A percentile compares a stretch with the other conserved stretches of the same genome.
These are phyloP conservation scores for Drosophila neonasuta DNA, from an alignment of 2,888 invertebrate species.

Conservation along the genomic window DNA sequence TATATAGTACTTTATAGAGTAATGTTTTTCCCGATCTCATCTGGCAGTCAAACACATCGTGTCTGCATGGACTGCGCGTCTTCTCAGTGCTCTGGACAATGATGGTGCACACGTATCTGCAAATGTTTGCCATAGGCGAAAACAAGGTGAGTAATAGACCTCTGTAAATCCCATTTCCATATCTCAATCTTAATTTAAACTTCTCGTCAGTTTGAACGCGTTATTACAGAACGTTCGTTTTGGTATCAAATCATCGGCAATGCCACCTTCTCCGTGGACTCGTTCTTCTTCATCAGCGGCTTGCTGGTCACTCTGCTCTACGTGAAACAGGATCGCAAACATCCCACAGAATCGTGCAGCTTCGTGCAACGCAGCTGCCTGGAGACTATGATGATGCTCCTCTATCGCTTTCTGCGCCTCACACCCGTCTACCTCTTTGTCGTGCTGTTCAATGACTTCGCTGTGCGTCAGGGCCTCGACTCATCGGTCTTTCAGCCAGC, in stretches of 20 bases:
- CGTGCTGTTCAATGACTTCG: constrained; percentile 88
- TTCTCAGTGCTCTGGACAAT: constrained; percentile 92
- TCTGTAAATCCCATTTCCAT: no score
- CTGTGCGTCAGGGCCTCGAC: constrained; percentile 87
- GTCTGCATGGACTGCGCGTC: constrained; percentile 90
- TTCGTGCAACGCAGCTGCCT: constrained; percentile 65
- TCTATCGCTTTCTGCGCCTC: constrained; percentile 88
- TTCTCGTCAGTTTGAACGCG: constrained; percentile 85
- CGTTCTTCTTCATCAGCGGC: constrained; percentile 94
- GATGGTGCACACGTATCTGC: constrained; percentile 92
- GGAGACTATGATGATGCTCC: constrained; percentile 79
- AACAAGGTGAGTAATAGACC: constrained; percentile 82
- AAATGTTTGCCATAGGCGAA: constrained; percentile 89
- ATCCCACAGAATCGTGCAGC: constrained; percentile 66
- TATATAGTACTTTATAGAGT: no score
- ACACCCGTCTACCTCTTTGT: constrained; percentile 92
- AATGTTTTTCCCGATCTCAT: no score
- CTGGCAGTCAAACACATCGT: constrained; percentile 86
- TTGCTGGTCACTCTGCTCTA: constrained; percentile 88
- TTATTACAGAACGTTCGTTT: constrained; percentile 89
- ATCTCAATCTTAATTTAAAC: not conserved
- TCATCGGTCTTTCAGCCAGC: constrained; percentile 89
- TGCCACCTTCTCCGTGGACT: constrained; percentile 93
- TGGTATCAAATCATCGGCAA: constrained; percentile 92
- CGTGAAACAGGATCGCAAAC: constrained; percentile 84